Conservation (phyloP, 2,888 invertebrate species). For the Phortica magna region DNA sequence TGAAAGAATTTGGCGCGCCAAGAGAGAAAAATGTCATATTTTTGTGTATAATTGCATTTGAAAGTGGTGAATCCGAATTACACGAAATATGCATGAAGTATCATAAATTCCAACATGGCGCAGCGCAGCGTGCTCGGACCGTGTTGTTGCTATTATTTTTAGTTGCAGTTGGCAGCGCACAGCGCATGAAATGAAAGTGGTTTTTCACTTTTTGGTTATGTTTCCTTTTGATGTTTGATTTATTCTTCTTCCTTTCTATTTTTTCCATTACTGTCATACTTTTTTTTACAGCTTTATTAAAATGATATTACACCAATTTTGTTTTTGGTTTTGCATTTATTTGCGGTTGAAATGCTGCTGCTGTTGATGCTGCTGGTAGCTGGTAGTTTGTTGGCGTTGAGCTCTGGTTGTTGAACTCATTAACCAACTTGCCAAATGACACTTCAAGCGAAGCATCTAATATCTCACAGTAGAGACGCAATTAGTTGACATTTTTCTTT, state of each 20-base stretch:
- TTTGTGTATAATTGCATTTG: slow-evolving; percentile 21
- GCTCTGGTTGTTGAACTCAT: slow-evolving; percentile 24
- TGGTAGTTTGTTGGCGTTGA: neutral
- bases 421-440: slow-evolving; percentile 22
- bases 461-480: neutral
- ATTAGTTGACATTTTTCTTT: neutral
- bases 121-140: neutral
- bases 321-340: neutral
- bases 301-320: neutral
- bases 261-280: neutral
- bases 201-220: neutral
- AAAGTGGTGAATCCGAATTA: slow-evolving; percentile 25
- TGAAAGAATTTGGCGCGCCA: neutral
- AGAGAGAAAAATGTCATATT: slow-evolving; percentile 12
- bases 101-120: slow-evolving; percentile 12
- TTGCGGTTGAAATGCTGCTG: neutral
- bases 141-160: neutral
- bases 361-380: neutral
- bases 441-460: slow-evolving; percentile 7
- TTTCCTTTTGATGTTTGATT: neutral
- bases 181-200: neutral
- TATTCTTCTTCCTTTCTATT: neutral
- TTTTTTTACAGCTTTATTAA: neutral
- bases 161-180: neutral
- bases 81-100: slow-evolving; percentile 17